Evolutionary conservation across 2,888 invertebrate genomes (phyloP).

Genomic region (Trileptium ribeirensis): DNA sequence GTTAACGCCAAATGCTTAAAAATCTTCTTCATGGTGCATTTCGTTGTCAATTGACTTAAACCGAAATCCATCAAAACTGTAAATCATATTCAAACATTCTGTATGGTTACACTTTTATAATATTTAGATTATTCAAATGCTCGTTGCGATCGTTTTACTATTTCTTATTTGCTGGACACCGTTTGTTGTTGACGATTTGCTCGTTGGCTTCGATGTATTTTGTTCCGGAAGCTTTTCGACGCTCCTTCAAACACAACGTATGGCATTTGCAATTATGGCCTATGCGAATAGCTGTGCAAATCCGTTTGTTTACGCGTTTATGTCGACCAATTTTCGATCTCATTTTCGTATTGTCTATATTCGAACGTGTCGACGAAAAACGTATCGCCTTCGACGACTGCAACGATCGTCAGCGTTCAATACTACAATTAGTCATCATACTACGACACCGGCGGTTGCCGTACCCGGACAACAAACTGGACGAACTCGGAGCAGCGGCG

Average conservation of each 20-base stretch:
- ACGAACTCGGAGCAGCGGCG: too few relatives aligned
- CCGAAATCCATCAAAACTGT: too few relatives aligned
- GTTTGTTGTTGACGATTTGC: constrained; percentile 61
- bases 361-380: not conserved
- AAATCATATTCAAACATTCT: too few relatives aligned
- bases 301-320: constrained; percentile 67
- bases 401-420: not conserved
- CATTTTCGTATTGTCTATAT: not conserved
- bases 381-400: not conserved
- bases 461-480: too few relatives aligned
- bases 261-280: constrained; percentile 61
- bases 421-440: not conserved
- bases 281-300: constrained; percentile 69
- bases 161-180: constrained; percentile 67
- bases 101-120: too few relatives aligned
- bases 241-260: constrained; percentile 60
- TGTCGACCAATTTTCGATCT: constrained; percentile 62
- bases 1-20: too few relatives aligned
- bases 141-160: constrained; percentile 64
- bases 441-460: too few relatives aligned
- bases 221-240: constrained; percentile 56
- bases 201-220: constrained; percentile 61
- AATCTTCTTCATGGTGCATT: too few relatives aligned
- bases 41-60: too few relatives aligned
- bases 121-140: constrained; percentile 65